These are phyloP conservation scores for Seriola quinqueradiata DNA, from an alignment of 2,113 vertebrate genomes.

Conservation along the genomic window DNA sequence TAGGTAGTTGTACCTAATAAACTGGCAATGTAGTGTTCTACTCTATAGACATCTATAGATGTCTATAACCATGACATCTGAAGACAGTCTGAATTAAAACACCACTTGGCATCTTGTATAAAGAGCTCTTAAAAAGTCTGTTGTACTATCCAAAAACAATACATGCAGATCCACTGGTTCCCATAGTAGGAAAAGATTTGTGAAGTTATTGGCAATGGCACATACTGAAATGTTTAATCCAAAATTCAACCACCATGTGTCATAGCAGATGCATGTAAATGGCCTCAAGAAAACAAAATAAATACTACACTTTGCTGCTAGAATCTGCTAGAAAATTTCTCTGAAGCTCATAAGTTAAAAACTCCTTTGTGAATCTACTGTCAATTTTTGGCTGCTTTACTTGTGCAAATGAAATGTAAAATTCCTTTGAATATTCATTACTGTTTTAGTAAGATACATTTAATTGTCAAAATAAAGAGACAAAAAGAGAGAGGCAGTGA, in stretches of 20 bases:
- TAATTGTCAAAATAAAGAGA: background rate
- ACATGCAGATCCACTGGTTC: background rate
- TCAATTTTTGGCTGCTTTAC: too few relatives aligned
- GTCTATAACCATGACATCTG: background rate
- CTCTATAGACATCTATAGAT: too few relatives aligned
- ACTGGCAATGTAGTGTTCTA: background rate
- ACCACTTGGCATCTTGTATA: background rate
- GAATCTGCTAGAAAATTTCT: background rate
- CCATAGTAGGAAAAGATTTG: background rate
- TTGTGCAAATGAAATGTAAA: background rate
- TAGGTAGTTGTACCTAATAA: background rate
- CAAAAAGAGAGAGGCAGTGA: background rate
- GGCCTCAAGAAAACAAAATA: background rate
- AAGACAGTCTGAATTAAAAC: background rate
- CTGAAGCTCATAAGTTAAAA: background rate
- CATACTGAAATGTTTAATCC: background rate
- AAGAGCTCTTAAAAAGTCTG: background rate
- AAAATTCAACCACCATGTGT: constrained; percentile 1
- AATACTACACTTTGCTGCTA: background rate
- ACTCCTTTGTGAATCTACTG: background rate
- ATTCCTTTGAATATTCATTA: too few relatives aligned
- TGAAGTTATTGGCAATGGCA: background rate
- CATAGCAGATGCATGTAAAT: background rate
- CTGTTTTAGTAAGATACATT: background rate
- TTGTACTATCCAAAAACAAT: background rate